Evolutionary conservation across 2,113 vertebrate genomes (phyloP).

Genomic region (Rhinoderma darwinii): DNA sequence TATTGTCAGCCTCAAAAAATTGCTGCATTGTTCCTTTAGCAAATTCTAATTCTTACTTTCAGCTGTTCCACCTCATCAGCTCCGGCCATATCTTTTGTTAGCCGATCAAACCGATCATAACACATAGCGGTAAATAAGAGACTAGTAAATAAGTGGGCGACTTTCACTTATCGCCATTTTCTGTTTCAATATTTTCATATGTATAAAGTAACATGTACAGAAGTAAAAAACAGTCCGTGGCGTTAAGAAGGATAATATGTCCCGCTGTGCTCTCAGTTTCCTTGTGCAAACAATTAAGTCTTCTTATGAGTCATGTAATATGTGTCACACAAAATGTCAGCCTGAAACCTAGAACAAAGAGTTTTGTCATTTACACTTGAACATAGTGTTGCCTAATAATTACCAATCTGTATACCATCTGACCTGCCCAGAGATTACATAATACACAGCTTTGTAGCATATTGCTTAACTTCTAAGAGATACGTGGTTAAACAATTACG

Average conservation of each 20-base stretch:
- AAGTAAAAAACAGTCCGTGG: too few species aligned
- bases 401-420: not conserved
- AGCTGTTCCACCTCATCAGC: not conserved
- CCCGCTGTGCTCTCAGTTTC: not conserved
- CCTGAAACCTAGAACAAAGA: not conserved
- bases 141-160: not conserved
- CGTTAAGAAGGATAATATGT: not conserved
- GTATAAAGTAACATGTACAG: too few species aligned
- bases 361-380: not conserved
- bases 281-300: not conserved
- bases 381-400: not conserved
- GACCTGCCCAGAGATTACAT: not conserved
- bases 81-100: not conserved
- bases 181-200: too few species aligned
- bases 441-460: not conserved
- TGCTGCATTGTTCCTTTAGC: not conserved
- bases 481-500: too few species aligned
- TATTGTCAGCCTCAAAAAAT: not conserved
- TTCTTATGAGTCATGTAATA: constrained; percentile 16
- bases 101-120: not conserved
- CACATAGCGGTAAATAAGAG: constrained; percentile 11
- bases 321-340: constrained; percentile 10
- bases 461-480: too few species aligned
- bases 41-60: not conserved
- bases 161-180: not conserved